A percentile compares a stretch with the other conserved stretches of the same genome.
phyloP scores from a whole-genome alignment of 2,113 vertebrate genomes.

The Gobiocypris rarus region DNA sequence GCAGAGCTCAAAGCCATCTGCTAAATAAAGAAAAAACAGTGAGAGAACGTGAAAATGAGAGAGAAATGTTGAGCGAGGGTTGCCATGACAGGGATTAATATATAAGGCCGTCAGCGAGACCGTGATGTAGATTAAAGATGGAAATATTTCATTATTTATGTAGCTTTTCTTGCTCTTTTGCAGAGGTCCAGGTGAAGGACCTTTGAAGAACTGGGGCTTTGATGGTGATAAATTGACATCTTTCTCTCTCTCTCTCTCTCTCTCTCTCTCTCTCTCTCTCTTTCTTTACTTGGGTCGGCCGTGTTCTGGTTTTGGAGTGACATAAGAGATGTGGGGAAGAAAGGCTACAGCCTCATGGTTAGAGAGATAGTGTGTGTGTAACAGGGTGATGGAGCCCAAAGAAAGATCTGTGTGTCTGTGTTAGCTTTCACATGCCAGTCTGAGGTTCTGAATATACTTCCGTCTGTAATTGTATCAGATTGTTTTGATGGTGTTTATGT shows the following conservation, averaged over 20 bases:
- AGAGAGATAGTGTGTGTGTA: constrained; percentile 34
- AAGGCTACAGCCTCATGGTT: constrained; percentile 10
- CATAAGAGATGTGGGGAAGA: constrained; percentile 27
- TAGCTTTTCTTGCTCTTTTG: constrained; percentile 36
- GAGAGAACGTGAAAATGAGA: background rate
- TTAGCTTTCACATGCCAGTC: background rate
- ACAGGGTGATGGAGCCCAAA: background rate
- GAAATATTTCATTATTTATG: constrained; percentile 57
- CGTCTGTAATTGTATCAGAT: background rate
- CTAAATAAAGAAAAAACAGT: constrained; percentile 18
- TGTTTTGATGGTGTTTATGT: background rate
- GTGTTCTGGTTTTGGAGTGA: constrained; percentile 12
- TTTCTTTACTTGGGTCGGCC: constrained; percentile 15
- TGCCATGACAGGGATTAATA: constrained; percentile 44
- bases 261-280: constrained; percentile 23
- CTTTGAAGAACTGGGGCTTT: constrained; percentile 56
- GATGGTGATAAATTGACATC: constrained; percentile 51
- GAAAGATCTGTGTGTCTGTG: background rate
- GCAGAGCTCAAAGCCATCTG: constrained; percentile 31
- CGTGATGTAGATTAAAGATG: constrained; percentile 43
- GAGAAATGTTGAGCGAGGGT: constrained; percentile 21
- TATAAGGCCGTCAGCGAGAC: constrained; percentile 28
- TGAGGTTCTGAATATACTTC: background rate
- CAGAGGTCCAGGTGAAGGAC: constrained; percentile 52
- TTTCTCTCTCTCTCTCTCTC: constrained; percentile 26